Conservation (phyloP, 2,113 vertebrate species). For the Gorsachius goisagi region DNA sequence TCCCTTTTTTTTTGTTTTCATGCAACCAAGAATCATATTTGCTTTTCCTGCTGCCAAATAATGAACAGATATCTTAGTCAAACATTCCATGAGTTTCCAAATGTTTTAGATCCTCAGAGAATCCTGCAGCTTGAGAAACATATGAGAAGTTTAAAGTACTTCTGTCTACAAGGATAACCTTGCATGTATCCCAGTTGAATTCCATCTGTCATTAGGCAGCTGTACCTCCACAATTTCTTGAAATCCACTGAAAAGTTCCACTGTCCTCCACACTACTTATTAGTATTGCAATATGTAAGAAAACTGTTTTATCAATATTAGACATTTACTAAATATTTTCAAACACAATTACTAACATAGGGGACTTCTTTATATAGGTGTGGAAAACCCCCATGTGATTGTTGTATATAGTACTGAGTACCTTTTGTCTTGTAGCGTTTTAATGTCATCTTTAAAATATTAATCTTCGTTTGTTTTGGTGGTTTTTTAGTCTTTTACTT, state of each 20-base stretch:
- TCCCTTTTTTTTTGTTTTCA: neutral
- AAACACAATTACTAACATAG: neutral
- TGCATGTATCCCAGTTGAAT: slow-evolving; percentile 32
- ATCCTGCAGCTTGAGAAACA: slow-evolving; percentile 59
- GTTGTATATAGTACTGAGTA: neutral
- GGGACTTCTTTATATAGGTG: neutral
- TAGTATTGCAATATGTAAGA: neutral
- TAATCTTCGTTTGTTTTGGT: neutral
- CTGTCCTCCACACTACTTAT: neutral
- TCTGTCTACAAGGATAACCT: slow-evolving; percentile 50
- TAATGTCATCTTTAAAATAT: neutral
- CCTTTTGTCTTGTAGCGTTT: neutral
- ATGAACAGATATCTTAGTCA: slow-evolving; percentile 50
- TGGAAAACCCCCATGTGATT: neutral
- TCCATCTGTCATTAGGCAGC: slow-evolving; percentile 57
- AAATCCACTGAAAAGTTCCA: neutral
- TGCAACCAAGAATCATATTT: neutral
- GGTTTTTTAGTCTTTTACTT: too few species aligned
- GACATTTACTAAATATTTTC: neutral
- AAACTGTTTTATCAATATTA: neutral
- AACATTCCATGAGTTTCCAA: slow-evolving; percentile 49
- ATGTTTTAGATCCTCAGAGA: slow-evolving; percentile 62
- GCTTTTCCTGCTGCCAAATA: slow-evolving; percentile 34
- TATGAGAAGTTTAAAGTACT: slow-evolving; percentile 61
- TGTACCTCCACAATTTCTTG: neutral